These are phyloP conservation scores for Rhynchophorus ferrugineus DNA, from an alignment of 1,140 invertebrate genomes.

Conservation along the genomic window DNA sequence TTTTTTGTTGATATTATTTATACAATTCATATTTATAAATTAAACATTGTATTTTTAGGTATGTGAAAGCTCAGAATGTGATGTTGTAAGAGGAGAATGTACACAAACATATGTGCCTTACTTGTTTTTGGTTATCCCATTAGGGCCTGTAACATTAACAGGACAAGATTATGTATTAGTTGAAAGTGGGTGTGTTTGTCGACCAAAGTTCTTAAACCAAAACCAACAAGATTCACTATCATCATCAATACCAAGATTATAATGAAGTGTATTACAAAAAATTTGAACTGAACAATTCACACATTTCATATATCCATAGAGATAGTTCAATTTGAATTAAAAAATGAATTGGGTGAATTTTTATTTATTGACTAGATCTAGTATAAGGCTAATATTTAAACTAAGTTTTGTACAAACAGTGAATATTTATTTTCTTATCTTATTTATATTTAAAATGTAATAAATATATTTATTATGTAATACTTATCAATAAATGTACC, in stretches of 20 bases:
- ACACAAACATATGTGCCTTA: slow-evolving; percentile 89
- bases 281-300: too few relatives aligned
- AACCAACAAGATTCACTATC: slow-evolving; percentile 41
- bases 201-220: slow-evolving; percentile 65
- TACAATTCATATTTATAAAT: not conserved
- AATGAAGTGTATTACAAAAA: too few relatives aligned
- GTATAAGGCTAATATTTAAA: not conserved
- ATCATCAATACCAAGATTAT: slow-evolving; percentile 33
- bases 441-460: not conserved
- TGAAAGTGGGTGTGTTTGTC: slow-evolving; percentile 85
- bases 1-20: not conserved
- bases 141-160: slow-evolving; percentile 83
- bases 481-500: too few relatives aligned
- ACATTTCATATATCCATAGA: too few relatives aligned
- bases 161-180: slow-evolving; percentile 88
- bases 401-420: not conserved
- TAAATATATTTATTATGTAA: not conserved
- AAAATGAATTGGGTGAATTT: too few relatives aligned
- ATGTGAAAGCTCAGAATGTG: slow-evolving; percentile 63
- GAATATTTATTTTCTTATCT: not conserved
- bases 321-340: too few relatives aligned
- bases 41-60: slow-evolving; percentile 27
- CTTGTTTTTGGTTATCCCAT: slow-evolving; percentile 79
- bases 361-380: too few relatives aligned
- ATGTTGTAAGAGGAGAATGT: slow-evolving; percentile 78